Percentiles rank a stretch among this genome's conserved stretches.
Conservation (phyloP, 1,140 invertebrate genomes). For the Condylostylus longicornis region DNA sequence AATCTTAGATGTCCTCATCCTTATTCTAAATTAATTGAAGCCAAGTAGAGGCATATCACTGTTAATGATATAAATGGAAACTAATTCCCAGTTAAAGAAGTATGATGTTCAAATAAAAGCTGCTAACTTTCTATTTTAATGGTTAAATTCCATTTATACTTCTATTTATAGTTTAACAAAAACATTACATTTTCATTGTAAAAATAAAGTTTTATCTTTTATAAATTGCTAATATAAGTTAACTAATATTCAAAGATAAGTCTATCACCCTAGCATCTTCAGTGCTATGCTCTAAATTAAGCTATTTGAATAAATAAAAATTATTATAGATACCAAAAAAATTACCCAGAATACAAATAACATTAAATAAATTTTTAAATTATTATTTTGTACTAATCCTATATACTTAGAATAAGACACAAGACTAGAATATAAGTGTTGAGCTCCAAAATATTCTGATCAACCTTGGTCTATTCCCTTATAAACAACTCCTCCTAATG, state of each 20-base stretch:
- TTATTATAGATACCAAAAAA: slow-evolving; percentile 30
- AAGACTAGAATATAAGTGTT: slow-evolving; percentile 25
- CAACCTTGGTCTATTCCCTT: slow-evolving; percentile 36
- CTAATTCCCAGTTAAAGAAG: slow-evolving; percentile 33
- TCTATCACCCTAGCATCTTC: slow-evolving; percentile 39
- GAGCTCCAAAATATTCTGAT: slow-evolving; percentile 33
- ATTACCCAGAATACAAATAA: slow-evolving; percentile 32
- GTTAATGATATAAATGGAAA: slow-evolving; percentile 37
- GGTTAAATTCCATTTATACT: slow-evolving; percentile 36
- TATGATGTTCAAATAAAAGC: slow-evolving; percentile 33
- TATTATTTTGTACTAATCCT: slow-evolving; percentile 29
- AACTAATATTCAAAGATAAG: slow-evolving; percentile 20
- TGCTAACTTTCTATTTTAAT: slow-evolving; percentile 36
- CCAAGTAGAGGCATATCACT: slow-evolving; percentile 42
- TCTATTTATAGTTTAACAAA: slow-evolving; percentile 40
- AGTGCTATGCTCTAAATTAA: slow-evolving; percentile 41
- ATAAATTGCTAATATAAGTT: slow-evolving; percentile 30
- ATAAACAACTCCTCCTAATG: too few relatives aligned
- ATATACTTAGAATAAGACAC: slow-evolving; percentile 14
- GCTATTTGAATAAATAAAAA: slow-evolving; percentile 38
- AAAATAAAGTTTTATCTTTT: slow-evolving; percentile 37
- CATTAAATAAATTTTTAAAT: slow-evolving; percentile 35
- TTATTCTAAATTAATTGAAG: slow-evolving; percentile 40
- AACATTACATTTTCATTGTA: slow-evolving; percentile 44
- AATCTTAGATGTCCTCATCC: slow-evolving; percentile 34